phyloP scores from a whole-genome alignment of 2,113 vertebrate species.

The Peromyscus maniculatus region DNA sequence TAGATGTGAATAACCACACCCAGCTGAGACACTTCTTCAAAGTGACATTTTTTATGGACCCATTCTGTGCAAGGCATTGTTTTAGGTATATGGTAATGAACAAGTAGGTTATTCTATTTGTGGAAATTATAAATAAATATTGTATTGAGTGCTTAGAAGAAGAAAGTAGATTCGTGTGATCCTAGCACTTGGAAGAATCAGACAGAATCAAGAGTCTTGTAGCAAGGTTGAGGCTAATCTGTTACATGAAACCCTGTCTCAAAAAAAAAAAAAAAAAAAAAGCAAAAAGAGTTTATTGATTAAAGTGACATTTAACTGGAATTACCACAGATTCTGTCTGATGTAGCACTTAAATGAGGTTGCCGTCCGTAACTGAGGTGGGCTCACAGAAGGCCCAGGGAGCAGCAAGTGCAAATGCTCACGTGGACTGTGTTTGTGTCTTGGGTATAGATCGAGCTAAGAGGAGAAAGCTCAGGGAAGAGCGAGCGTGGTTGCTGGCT shows the following conservation, averaged over 20 bases:
- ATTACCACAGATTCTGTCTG: background rate
- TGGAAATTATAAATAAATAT: background rate
- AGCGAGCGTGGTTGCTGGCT: conserved; percentile 95
- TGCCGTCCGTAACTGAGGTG: background rate
- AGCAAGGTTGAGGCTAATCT: background rate
- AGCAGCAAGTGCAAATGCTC: background rate
- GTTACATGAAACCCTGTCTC: background rate
- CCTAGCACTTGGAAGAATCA: background rate
- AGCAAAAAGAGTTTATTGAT: background rate
- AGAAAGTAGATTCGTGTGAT: background rate
- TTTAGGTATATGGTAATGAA: background rate
- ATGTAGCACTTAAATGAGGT: background rate
- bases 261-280: background rate
- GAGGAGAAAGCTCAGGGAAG: conserved; percentile 95
- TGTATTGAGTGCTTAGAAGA: background rate
- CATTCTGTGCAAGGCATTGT: background rate
- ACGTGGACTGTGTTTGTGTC: background rate
- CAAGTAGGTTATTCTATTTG: background rate
- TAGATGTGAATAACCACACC: background rate
- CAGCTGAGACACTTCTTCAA: background rate
- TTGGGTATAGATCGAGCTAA: conserved; percentile 92
- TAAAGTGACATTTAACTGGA: background rate
- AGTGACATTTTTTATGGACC: background rate
- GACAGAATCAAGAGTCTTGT: background rate
- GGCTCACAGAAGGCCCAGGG: background rate